These are phyloP conservation scores for Rhagonycha lutea DNA, from an alignment of 2,888 invertebrate species.

Conservation along the genomic window DNA sequence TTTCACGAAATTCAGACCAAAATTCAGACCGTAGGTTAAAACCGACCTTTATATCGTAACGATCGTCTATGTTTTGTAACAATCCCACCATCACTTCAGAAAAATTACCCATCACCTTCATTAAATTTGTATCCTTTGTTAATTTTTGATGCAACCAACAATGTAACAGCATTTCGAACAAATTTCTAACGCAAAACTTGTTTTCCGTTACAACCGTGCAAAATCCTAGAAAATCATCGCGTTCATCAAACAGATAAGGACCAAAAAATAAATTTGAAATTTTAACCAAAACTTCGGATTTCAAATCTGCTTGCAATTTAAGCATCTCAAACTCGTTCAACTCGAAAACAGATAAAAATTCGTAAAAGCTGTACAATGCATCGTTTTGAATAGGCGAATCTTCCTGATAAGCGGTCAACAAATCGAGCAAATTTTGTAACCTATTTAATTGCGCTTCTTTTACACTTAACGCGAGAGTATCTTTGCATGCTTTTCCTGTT, in stretches of 20 bases:
- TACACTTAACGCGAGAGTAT: conserved; percentile 39
- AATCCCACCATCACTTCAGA: conserved; percentile 67
- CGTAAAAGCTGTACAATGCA: conserved; percentile 56
- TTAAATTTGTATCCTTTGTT: conserved; percentile 51
- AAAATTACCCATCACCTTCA: conserved; percentile 70
- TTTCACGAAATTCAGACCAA: conserved; percentile 80
- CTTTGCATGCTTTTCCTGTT: conserved; percentile 12
- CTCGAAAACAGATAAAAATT: conserved; percentile 62
- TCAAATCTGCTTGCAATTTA: conserved; percentile 52
- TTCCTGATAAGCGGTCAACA: conserved; percentile 52
- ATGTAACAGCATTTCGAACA: conserved; percentile 71
- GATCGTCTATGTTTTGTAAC: conserved; percentile 64
- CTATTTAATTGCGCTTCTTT: conserved; percentile 63
- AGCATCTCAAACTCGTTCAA: conserved; percentile 46
- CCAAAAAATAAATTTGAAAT: conserved; percentile 50
- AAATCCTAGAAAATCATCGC: conserved; percentile 39
- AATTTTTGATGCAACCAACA: conserved; percentile 73
- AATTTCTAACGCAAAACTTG: conserved; percentile 64
- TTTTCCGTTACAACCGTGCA: conserved; percentile 43
- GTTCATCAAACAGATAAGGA: conserved; percentile 42
- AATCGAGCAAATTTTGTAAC: conserved; percentile 66
- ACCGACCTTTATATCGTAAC: conserved; percentile 63
- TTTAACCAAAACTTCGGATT: conserved; percentile 51
- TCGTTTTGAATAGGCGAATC: conserved; percentile 54
- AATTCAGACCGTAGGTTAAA: conserved; percentile 76